Base-by-base conservation (phyloP, 2,888 invertebrate genomes). In the Palloptera scutellata region DNA sequence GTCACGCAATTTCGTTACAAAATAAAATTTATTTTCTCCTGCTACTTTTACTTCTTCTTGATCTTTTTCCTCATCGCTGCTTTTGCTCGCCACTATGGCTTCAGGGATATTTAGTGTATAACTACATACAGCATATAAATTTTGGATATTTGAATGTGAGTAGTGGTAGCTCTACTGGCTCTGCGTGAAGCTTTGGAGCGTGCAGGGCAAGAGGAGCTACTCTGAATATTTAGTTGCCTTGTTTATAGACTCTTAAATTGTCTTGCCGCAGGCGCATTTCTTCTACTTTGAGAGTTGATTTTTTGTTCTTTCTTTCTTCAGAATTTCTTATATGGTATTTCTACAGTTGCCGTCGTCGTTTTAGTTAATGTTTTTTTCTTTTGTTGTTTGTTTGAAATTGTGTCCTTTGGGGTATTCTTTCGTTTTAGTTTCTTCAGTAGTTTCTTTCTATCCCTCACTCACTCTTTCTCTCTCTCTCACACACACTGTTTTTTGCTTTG, bases 1-100 rank as follows among this genome's bases (percentile, higher is more conserved):
- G 76, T 76, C 79, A 79, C 78, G 78, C 79, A 79, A 80, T 79
- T 79, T 79, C 75, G 70, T 76, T 74, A 72, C 70, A 73, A 77
- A 79, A 78, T 76, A 74, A 78, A 69, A 70, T 72, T 69, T 70
- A 51, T 57, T 69, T 67, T 62, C 57, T 48, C 61, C 59, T 62
- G 13, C 52, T 15, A 52, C 45, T 12, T 45, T 45, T 13, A 11
- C n/a, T 15, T n/a, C n/a, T 48, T 58, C 52, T 52, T 42, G 12
- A 19, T 41, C 48, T 1, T 30, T 5, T 3, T 19, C 15, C 6
- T 20, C 55, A 20, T 12, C 55, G 13, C 30, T 19, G 13, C 30
- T 30, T 30, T 2, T 13, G 55, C 40, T 40, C 6, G 20, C 20
- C 20, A 43, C 11, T 12, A 51, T 45, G 42, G 11, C 42, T 30